These are phyloP conservation scores for Drosophila miranda DNA, from an alignment of 1,140 invertebrate genomes.

Conservation along the genomic window DNA sequence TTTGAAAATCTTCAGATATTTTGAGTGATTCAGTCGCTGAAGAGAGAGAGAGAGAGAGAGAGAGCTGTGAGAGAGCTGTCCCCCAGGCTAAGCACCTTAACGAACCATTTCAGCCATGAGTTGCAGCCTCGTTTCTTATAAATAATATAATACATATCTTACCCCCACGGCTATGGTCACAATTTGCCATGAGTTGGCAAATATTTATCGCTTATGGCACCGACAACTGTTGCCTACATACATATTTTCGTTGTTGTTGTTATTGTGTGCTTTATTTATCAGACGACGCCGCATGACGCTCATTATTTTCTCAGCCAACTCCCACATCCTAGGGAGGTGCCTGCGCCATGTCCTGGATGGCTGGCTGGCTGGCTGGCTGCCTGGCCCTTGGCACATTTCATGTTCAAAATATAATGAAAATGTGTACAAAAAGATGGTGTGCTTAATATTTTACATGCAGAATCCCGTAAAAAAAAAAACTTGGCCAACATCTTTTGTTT, in stretches of 20 bases:
- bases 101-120: constrained; percentile 1
- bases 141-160: constrained; percentile 14
- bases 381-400: constrained; percentile 22
- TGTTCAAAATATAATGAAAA: constrained; percentile 56
- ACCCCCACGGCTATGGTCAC: constrained; percentile 16
- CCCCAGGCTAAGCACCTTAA: background rate
- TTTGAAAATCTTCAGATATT: too few species aligned
- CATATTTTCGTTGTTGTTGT: constrained; percentile 10
- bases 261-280: constrained; percentile 46
- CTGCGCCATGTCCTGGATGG: too few species aligned
- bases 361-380: too few species aligned
- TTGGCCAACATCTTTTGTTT: constrained; percentile 61
- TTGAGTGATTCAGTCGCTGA: too few species aligned
- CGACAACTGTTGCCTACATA: constrained; percentile 46
- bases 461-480: constrained; percentile 26
- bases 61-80: too few species aligned
- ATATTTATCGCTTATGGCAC: constrained; percentile 55
- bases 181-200: constrained; percentile 47
- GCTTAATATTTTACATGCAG: constrained; percentile 68
- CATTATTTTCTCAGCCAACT: constrained; percentile 47
- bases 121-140: constrained; percentile 18
- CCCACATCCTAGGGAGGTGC: too few species aligned
- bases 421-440: constrained; percentile 57
- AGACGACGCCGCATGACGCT: constrained; percentile 57
- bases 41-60: too few species aligned